phyloP scores from a whole-genome alignment of 2,888 invertebrate species.

The Gastracanthus pulcherrimus region DNA sequence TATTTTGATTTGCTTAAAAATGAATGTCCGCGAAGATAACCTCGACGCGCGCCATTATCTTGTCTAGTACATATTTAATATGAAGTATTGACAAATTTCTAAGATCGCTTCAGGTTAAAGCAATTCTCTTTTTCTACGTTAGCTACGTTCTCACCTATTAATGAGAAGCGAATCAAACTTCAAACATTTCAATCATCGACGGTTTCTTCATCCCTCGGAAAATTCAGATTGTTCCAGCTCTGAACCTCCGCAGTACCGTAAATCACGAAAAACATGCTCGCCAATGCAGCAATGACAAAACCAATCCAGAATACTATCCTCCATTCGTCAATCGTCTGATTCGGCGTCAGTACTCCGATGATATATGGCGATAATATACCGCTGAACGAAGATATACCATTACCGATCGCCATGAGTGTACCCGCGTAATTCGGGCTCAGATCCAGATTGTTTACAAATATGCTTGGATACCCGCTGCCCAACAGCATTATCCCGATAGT shows the following conservation, averaged over 20 bases:
- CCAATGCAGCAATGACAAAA: conserved; percentile 82
- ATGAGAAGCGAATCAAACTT: too few relatives aligned
- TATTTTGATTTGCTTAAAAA: too few relatives aligned
- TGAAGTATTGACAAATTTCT: too few relatives aligned
- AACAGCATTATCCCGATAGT: conserved; percentile 77
- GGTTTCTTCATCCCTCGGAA: too few relatives aligned
- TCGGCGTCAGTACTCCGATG: conserved; percentile 81
- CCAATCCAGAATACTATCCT: conserved; percentile 89
- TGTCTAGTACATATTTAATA: too few relatives aligned
- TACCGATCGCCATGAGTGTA: conserved; percentile 77
- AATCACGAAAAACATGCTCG: conserved; percentile 84
- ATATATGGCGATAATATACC: conserved; percentile 85
- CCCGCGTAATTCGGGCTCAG: conserved; percentile 78
- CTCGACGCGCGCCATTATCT: too few relatives aligned
- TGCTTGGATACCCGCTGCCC: conserved; percentile 78
- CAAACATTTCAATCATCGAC: too few relatives aligned
- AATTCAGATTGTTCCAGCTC: conserved; percentile 84
- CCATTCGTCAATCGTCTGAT: conserved; percentile 81
- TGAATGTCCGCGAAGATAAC: too few relatives aligned
- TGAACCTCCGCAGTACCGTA: conserved; percentile 85
- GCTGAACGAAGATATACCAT: conserved; percentile 84
- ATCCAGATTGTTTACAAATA: conserved; percentile 78
- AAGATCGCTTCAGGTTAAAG: too few relatives aligned
- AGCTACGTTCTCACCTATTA: too few relatives aligned
- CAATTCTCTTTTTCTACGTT: too few relatives aligned